Conservation (phyloP, 2,797 vertebrate species). For the Mus spretus region DNA sequence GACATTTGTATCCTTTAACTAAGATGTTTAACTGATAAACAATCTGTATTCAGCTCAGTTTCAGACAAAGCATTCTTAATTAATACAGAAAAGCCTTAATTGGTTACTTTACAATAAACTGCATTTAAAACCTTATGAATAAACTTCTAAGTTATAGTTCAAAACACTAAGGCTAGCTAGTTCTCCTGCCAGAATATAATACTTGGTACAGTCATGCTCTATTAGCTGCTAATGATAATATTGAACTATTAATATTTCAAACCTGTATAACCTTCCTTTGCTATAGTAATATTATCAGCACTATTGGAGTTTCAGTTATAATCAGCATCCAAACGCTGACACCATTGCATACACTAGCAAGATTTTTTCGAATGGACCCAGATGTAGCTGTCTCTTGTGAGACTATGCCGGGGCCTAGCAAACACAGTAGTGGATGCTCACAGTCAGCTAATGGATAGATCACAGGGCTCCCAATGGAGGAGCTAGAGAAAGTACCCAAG, state of each 20-base stretch:
- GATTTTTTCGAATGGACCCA: too few species aligned
- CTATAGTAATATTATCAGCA: not conserved
- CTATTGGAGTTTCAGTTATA: conserved; percentile 34
- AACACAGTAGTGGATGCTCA: too few species aligned
- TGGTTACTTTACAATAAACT: conserved; percentile 10
- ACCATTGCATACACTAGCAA: too few species aligned
- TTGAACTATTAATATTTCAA: conserved; percentile 50
- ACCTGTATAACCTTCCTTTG: conserved; percentile 13
- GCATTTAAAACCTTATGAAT: conserved; percentile 32
- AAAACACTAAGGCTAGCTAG: conserved; percentile 21
- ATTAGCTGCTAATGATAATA: conserved; percentile 18
- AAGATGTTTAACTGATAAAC: conserved; percentile 23
- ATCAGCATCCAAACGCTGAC: too few species aligned
- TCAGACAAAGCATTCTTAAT: conserved; percentile 41
- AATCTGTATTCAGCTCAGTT: conserved; percentile 3
- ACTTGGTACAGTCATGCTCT: not conserved
- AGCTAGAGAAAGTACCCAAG: too few species aligned
- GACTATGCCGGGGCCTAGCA: too few species aligned
- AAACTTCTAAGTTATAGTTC: conserved; percentile 46
- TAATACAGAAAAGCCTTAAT: conserved; percentile 22
- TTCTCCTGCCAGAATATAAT: conserved; percentile 35
- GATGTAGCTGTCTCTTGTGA: too few species aligned
- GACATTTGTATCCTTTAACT: not conserved
- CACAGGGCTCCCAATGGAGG: too few species aligned
- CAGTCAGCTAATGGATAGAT: too few species aligned